Evolutionary conservation across 1,140 invertebrate species (phyloP).

Genomic region (Drosophila ogumai): DNA sequence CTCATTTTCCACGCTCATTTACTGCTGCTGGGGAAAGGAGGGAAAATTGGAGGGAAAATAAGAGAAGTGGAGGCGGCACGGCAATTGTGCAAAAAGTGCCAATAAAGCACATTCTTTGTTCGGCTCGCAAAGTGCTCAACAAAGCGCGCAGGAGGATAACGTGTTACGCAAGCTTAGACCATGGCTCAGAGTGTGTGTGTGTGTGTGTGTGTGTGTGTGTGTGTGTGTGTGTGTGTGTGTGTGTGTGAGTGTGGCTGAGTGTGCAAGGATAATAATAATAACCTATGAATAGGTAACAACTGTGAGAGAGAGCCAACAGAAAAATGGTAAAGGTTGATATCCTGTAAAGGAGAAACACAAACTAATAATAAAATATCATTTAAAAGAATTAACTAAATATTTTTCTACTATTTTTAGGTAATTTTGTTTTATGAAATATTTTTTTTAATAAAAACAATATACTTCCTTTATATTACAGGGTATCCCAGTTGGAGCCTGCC

Average conservation of each 20-base stretch:
- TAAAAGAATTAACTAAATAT: rapidly evolving
- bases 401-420: neutral
- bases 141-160: conserved; percentile 71
- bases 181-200: conserved; percentile 5
- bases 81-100: conserved; percentile 82
- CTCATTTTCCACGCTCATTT: conserved; percentile 72
- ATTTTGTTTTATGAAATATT: neutral
- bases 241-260: conserved; percentile 56
- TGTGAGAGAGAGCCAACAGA: conserved; percentile 7
- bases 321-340: neutral
- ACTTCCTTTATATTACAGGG: neutral
- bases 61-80: conserved; percentile 32
- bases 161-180: conserved; percentile 73
- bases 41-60: neutral
- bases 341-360: neutral
- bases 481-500: conserved; percentile 19
- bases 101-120: conserved; percentile 84
- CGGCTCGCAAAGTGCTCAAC: conserved; percentile 80
- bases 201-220: conserved; percentile 64
- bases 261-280: conserved; percentile 82
- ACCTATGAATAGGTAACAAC: conserved; percentile 83
- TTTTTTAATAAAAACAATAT: neutral
- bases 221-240: conserved; percentile 43
- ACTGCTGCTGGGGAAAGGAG: conserved; percentile 33
- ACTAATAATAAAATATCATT: neutral